These are phyloP conservation scores for Apomyelois bistriatella DNA, from an alignment of 2,888 invertebrate species.

Conservation along the genomic window DNA sequence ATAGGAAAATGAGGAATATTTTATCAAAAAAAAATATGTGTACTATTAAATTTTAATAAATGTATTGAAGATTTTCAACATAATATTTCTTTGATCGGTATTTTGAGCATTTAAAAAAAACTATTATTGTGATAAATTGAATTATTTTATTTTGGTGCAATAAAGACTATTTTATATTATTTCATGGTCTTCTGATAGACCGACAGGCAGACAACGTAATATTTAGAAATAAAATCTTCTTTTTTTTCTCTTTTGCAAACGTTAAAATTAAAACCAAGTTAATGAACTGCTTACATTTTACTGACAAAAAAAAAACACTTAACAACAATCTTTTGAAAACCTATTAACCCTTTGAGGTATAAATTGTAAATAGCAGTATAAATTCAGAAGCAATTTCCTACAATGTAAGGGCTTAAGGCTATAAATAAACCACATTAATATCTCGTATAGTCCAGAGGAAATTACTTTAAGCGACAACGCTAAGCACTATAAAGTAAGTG, in stretches of 20 bases:
- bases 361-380: conserved; percentile 2
- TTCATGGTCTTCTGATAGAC: too few relatives aligned
- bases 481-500: background rate
- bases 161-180: too few relatives aligned
- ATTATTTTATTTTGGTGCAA: too few relatives aligned
- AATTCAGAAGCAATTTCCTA: conserved; percentile 5
- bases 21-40: too few relatives aligned
- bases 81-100: too few relatives aligned
- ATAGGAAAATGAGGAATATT: too few relatives aligned
- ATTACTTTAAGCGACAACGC: background rate
- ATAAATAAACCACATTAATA: conserved; percentile 10
- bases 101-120: too few relatives aligned
- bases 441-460: background rate
- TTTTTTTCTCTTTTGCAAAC: background rate
- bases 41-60: too few relatives aligned
- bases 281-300: background rate
- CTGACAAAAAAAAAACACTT: background rate
- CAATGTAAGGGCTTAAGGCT: conserved; percentile 5
- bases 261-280: background rate
- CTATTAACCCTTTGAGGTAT: background rate
- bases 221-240: too few relatives aligned
- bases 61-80: too few relatives aligned
- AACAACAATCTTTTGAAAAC: background rate
- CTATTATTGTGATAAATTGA: too few relatives aligned
- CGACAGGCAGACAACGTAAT: too few relatives aligned